phyloP scores from a whole-genome alignment of 2,888 invertebrate genomes.

The Xiphydria camelus region DNA sequence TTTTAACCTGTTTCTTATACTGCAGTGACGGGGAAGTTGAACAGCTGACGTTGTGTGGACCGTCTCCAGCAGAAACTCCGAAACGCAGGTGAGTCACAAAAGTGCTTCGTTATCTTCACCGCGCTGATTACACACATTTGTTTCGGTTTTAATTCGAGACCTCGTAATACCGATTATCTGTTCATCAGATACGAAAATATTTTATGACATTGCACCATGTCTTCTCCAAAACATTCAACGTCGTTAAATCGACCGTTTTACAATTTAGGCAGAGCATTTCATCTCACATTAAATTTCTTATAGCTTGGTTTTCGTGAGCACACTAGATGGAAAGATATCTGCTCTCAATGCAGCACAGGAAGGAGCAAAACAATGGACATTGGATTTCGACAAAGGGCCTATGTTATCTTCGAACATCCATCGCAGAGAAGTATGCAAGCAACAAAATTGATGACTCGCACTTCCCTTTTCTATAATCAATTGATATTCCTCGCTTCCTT shows the following conservation, averaged over 20 bases:
- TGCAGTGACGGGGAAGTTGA: constrained; percentile 6
- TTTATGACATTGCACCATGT: too few species aligned
- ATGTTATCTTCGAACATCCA: constrained; percentile 89
- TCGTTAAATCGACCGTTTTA: too few species aligned
- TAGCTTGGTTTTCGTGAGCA: constrained; percentile 83
- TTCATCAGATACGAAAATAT: too few species aligned
- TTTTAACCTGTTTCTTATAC: not conserved
- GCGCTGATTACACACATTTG: too few species aligned
- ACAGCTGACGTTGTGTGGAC: constrained; percentile 25
- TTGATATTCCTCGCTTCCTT: constrained; percentile 25
- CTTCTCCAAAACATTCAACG: too few species aligned
- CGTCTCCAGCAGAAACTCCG: not conserved
- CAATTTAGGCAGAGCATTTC: too few species aligned
- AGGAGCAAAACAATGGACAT: constrained; percentile 76
- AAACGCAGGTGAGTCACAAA: not conserved
- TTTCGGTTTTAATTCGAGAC: too few species aligned
- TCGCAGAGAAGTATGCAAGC: constrained; percentile 71
- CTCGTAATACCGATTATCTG: too few species aligned
- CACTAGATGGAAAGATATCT: constrained; percentile 85
- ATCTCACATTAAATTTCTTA: constrained; percentile 30
- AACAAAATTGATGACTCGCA: constrained; percentile 2
- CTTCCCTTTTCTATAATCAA: constrained; percentile 7
- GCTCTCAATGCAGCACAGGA: constrained; percentile 74
- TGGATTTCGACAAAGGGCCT: constrained; percentile 75
- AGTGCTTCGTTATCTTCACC: too few species aligned